A percentile compares a stretch with the other conserved stretches of the same genome.
Evolutionary conservation across 2,113 vertebrate species (phyloP).

Genomic region (Felis catus): F.catus_Fca126_mat1.0 CM031425.1:31177001-31177500

Average conservation of each 20-base stretch:
- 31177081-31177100: neutral
- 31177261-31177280: neutral
- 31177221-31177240: neutral
- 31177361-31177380: neutral
- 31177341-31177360: neutral
- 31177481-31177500: neutral
- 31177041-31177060: neutral
- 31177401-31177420: neutral
- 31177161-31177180: neutral
- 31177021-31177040: neutral
- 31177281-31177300: neutral
- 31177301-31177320: neutral
- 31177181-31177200: neutral
- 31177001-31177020: neutral
- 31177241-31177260: neutral
- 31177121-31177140: neutral
- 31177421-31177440: neutral
- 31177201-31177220: neutral
- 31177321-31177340: neutral
- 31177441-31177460: neutral
- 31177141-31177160: neutral
- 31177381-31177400: neutral
- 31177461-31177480: neutral
- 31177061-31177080: constrained; percentile 1
- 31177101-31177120: neutral